Evolutionary conservation across 2,888 invertebrate genomes (phyloP), one percentile per base, ranked within the genome.

Genomic region (Epinotia ramella): DNA sequence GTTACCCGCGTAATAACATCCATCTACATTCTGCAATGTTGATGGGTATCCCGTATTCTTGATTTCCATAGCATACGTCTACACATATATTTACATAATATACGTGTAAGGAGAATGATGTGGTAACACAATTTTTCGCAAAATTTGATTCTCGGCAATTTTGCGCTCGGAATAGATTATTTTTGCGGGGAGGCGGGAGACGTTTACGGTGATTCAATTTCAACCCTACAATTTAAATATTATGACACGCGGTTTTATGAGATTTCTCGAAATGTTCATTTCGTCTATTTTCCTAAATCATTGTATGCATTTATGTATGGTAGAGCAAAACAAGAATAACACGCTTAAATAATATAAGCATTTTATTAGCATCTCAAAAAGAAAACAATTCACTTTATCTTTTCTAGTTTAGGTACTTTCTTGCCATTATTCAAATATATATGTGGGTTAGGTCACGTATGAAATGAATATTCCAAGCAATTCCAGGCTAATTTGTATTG

Each of bases 91-190:
- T 82, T 84, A 85, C 79, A 84, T 88, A 84, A 85, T 84, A 84
- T 85, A 84, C 81, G 82, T 71, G 67, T 76, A 76, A 67, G 76
- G 67, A 72, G 76, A 77, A 69, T 68, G 65, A 73, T 46, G 73
- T 68, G 79, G 84, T 91, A 91, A 91, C 88, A 87, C 89, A 87
- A 88, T 90, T 90, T 90, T 89, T 87, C 84, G 79, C 86, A 88
- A 89, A 91, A 91, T 91, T 90, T 90, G 88, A 91, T 91, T 91
- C 83, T 77, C 86, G 83, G 84, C 89, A 90, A 90, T 90, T 89
- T 91, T 84, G 82, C 84, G 79, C 81, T 79, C 79, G 87, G 79
- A 87, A 89, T 86, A 81, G 87, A 88, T 90, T 86, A 87, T 88
- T 87, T 87, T 88, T 86, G 84, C 81, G 81, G 81, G 82, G 82